These are phyloP conservation scores for Perodicticus potto DNA, from an alignment of 2,797 vertebrate genomes.

Conservation along the genomic window DNA sequence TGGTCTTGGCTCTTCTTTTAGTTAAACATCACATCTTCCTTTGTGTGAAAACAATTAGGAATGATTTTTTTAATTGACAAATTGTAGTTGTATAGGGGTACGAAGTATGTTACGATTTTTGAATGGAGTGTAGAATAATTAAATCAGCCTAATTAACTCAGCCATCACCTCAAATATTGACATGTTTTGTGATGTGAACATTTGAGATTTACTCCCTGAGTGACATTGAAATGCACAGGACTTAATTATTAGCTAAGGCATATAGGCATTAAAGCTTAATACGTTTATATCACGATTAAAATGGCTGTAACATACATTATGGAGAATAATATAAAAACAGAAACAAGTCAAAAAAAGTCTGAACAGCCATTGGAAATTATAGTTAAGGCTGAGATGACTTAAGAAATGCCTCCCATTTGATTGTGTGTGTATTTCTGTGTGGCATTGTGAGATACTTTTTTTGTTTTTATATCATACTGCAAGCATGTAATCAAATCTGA, in stretches of 20 bases:
- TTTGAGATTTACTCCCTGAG: not conserved
- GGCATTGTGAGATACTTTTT: not conserved
- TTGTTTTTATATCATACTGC: constrained; percentile 69
- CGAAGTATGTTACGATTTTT: not conserved
- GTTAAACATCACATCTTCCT: constrained; percentile 38
- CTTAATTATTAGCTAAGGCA: not conserved
- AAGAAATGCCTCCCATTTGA: not conserved
- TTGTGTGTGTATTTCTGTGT: not conserved
- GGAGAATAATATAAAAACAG: not conserved
- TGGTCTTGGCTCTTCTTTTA: constrained; percentile 29
- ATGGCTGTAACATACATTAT: not conserved
- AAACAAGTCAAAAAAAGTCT: not conserved
- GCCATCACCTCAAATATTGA: not conserved
- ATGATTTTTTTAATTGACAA: not conserved
- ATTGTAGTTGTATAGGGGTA: not conserved
- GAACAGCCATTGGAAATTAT: not conserved
- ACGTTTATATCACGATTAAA: not conserved
- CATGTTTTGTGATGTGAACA: not conserved
- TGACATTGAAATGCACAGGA: not conserved
- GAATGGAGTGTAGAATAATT: not conserved
- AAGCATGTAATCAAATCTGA: constrained; percentile 37
- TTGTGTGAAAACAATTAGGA: not conserved
- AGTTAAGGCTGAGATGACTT: not conserved
- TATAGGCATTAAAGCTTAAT: not conserved
- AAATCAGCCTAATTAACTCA: not conserved